A percentile compares a stretch with the other conserved stretches of the same genome.
These are phyloP conservation scores for Drosophila sproati DNA, from an alignment of 1,140 invertebrate genomes.

Conservation along the genomic window DNA sequence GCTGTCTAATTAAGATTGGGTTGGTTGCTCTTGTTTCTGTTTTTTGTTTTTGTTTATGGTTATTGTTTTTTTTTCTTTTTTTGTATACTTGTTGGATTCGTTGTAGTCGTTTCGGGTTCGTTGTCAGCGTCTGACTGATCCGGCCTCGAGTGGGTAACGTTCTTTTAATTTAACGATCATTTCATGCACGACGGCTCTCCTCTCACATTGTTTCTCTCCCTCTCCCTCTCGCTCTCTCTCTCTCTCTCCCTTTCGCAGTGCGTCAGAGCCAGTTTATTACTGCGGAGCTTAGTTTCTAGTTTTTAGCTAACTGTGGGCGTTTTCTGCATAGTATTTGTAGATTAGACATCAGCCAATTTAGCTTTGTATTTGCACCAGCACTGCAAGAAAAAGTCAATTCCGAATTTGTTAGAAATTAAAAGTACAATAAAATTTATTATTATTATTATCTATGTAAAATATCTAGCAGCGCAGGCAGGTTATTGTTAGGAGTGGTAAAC, in stretches of 20 bases:
- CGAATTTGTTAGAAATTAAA: not conserved
- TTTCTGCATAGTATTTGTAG: constrained; percentile 39
- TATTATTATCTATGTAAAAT: too few species aligned
- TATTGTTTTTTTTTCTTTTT: constrained; percentile 6
- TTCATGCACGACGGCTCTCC: constrained; percentile 47
- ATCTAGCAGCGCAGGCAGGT: too few species aligned
- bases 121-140: constrained; percentile 76
- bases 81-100: constrained; percentile 55
- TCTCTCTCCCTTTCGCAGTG: constrained; percentile 13
- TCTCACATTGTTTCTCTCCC: constrained; percentile 26
- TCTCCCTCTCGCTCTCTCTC: not conserved
- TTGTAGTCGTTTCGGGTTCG: constrained; percentile 65
- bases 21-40: constrained; percentile 32
- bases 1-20: constrained; percentile 67
- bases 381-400: constrained; percentile 50
- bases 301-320: constrained; percentile 14
- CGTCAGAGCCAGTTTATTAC: constrained; percentile 46
- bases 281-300: constrained; percentile 6
- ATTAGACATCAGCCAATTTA: constrained; percentile 59
- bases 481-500: too few species aligned
- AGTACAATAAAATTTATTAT: not conserved
- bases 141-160: constrained; percentile 64
- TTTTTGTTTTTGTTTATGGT: constrained; percentile 39
- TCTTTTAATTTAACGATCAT: constrained; percentile 78
- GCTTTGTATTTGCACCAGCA: constrained; percentile 34